Evolutionary conservation across 2,113 vertebrate genomes (phyloP).

Genomic region (Chloropsis hardwickii): DNA sequence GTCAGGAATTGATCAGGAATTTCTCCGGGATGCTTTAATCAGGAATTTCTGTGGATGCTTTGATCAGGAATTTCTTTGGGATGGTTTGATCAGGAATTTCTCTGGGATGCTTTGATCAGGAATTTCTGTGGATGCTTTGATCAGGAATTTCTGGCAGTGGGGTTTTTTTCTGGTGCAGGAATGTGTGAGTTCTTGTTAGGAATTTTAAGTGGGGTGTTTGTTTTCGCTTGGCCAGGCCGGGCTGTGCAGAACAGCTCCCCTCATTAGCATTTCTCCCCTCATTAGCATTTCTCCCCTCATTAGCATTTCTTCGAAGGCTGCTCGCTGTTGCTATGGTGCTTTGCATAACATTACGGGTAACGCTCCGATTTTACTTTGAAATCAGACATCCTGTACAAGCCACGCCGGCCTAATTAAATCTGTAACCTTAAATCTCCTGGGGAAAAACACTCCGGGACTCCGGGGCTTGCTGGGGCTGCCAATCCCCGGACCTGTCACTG

Average conservation of each 20-base stretch:
- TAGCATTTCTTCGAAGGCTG: constrained; percentile 54
- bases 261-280: constrained; percentile 46
- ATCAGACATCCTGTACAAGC: constrained; percentile 32
- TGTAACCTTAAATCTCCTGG: background rate
- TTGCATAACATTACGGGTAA: constrained; percentile 51
- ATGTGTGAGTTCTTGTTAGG: background rate
- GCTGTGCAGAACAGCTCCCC: constrained; percentile 34
- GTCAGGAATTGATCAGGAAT: too few relatives aligned
- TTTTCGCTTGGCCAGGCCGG: constrained; percentile 22
- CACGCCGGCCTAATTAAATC: constrained; percentile 30
- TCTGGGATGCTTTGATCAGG: background rate
- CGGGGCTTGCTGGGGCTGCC: background rate
- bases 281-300: constrained; percentile 36
- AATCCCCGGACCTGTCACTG: background rate
- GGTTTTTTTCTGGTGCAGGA: background rate
- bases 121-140: background rate
- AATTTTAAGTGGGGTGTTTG: background rate
- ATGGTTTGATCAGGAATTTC: background rate
- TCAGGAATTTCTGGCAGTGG: background rate
- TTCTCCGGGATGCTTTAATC: background rate
- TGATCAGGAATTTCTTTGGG: too few relatives aligned
- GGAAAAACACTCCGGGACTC: background rate
- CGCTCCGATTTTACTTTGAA: constrained; percentile 61
- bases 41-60: background rate
- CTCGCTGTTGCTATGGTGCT: constrained; percentile 49